A percentile compares a stretch with the other conserved stretches of the same genome.
phyloP scores from a whole-genome alignment of 2,113 vertebrate genomes.

The Plectropomus leopardus region DNA sequence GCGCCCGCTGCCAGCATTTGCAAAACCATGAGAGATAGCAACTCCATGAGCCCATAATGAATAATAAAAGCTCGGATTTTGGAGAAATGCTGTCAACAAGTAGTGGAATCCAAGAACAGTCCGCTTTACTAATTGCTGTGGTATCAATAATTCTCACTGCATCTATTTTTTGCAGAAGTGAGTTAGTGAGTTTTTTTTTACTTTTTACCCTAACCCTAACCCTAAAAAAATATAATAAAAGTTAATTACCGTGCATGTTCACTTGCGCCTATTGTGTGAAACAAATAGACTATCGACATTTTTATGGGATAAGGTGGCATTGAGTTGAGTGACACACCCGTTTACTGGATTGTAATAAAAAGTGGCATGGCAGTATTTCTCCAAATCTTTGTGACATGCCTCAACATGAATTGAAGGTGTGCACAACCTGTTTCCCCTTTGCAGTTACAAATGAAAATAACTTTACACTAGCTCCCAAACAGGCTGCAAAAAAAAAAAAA shows the following conservation, averaged over 20 bases:
- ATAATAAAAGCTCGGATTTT: neutral
- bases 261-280: neutral
- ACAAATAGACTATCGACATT: neutral
- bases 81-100: slow-evolving; percentile 55
- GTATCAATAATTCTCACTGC: neutral
- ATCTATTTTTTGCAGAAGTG: neutral
- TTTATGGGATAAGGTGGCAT: neutral
- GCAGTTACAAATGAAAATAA: neutral
- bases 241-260: too few relatives aligned
- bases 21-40: slow-evolving; percentile 9
- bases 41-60: neutral
- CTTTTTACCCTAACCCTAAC: too few relatives aligned
- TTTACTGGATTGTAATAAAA: neutral
- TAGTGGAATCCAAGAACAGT: slow-evolving; percentile 43
- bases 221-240: too few relatives aligned
- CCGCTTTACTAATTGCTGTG: neutral
- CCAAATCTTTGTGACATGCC: neutral
- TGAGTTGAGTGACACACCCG: neutral
- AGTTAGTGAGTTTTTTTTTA: neutral
- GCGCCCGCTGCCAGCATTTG: slow-evolving; percentile 38
- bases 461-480: neutral
- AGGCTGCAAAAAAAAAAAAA: neutral
- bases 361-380: neutral
- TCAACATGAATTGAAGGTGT: neutral
- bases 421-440: neutral